Base-by-base conservation (phyloP, 1,140 invertebrate species). In the Camponotus floridanus region DNA sequence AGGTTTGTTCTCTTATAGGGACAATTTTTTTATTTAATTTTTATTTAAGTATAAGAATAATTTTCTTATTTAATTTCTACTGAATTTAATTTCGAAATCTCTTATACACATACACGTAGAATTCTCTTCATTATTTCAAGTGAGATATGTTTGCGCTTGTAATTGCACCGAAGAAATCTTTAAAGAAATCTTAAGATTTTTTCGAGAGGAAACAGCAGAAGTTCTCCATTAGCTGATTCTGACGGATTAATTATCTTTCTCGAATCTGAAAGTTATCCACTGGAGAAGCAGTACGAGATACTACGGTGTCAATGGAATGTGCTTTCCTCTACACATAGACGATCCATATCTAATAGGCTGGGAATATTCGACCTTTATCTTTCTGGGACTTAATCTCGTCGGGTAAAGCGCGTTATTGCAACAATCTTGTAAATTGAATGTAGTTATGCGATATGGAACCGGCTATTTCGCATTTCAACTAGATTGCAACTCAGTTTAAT, bases 331-430 rank as follows among this genome's bases (percentile, higher is more conserved):
- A 6, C 97, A 98, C 91, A 97, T 98, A 73, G 96, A 97, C 85
- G 96, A 97, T 88, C 96, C 97, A 3, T 97, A 95, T 92, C 94
- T 96, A 2, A 91, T 96, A 61, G 97, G 97, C 9, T 98, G 97
- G 97, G 95, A 97, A 89, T 98, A 97, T 92, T 97, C 97, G 0
- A 96, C 97, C 0, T 97, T 97, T 88, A 96, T 98, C 39, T 97
- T 97, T 90, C 94, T 97, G 13, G 97, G 96, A 33, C 91, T 97
- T n/a, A 98, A 97, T 94, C 92, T 95, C 21, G 71, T 95, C 3
- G 95, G 96, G 95, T 97, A 95, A 94, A 90, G 92, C 21, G 45
- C 9, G 26, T 65, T 55, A 67, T 45, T 76, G 42, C 26, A 64
- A 59, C 11, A 61, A 39, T 1, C 33, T 74, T 51, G 13, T 62